Evolutionary conservation across 2,888 invertebrate genomes (phyloP).

Genomic region (Belgica antarctica): DNA sequence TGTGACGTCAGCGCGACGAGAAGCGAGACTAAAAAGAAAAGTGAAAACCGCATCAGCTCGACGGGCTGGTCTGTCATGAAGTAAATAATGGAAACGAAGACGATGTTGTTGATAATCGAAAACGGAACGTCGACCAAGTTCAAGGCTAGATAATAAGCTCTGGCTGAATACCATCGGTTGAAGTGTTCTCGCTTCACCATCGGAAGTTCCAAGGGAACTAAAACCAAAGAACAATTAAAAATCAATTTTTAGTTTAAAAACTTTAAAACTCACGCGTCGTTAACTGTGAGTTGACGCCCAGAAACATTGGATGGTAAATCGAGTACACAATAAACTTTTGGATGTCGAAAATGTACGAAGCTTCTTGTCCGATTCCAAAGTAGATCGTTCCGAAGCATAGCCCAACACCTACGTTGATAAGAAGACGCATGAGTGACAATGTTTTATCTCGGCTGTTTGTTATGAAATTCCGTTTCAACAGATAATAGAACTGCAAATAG

Average conservation of each 20-base stretch:
- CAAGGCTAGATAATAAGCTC: conserved; percentile 77
- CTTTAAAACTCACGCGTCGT: conserved; percentile 72
- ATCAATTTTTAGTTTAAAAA: background rate
- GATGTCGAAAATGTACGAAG: conserved; percentile 72
- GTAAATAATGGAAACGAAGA: conserved; percentile 77
- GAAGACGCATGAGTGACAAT: conserved; percentile 67
- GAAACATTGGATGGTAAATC: conserved; percentile 84
- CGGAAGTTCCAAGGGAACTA: conserved; percentile 81
- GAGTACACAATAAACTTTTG: conserved; percentile 81
- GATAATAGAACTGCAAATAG: conserved; percentile 57
- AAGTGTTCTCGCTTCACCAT: conserved; percentile 79
- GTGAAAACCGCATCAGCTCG: conserved; percentile 67
- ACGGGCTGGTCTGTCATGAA: conserved; percentile 81
- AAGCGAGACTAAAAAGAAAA: conserved; percentile 70
- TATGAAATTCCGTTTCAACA: conserved; percentile 60
- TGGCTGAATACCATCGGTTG: conserved; percentile 85
- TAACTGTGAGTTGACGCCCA: conserved; percentile 79
- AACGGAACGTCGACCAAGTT: conserved; percentile 78
- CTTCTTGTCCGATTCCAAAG: conserved; percentile 75
- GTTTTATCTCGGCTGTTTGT: conserved; percentile 64
- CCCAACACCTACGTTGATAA: conserved; percentile 73
- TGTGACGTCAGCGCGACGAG: conserved; percentile 81
- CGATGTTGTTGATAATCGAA: conserved; percentile 70
- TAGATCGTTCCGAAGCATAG: conserved; percentile 74
- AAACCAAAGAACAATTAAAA: conserved; percentile 46